Conservation (phyloP, 30 jellyfish, hydroid and myxozoan genomes). For the Turritopsis dohrnii region DNA sequence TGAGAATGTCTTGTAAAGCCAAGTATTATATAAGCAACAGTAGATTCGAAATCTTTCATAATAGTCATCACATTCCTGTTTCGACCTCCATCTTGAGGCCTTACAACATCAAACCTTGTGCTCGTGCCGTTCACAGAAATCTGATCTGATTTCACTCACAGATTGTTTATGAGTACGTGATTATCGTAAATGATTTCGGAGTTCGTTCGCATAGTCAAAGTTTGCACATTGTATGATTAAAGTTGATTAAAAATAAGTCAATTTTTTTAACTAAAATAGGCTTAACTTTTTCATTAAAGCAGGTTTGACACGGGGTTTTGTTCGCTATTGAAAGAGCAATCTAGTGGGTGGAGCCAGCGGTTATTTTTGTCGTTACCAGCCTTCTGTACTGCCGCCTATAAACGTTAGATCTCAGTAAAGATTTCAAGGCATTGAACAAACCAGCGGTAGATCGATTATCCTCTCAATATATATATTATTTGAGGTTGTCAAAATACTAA, state of each 20-base stretch:
- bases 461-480: no score
- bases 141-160: background rate
- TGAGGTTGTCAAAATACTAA: no score
- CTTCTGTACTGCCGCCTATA: background rate
- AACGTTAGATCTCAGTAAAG: background rate
- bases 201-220: no score
- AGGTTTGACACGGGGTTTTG: background rate
- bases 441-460: no score
- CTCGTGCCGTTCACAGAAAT: background rate
- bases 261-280: background rate
- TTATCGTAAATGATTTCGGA: no score
- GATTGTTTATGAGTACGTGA: background rate
- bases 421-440: no score
- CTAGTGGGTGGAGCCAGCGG: background rate
- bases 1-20: background rate
- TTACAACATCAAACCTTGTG: background rate
- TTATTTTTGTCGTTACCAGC: background rate
- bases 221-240: no score
- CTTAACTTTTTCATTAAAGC: background rate
- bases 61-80: background rate
- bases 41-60: background rate
- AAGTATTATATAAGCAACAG: background rate
- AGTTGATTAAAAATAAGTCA: no score
- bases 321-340: background rate
- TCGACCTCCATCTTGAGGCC: background rate